A percentile compares a stretch with the other conserved stretches of the same genome.
phyloP scores from a whole-genome alignment of 2,113 vertebrate species.

The Takifugu bimaculatus region DNA sequence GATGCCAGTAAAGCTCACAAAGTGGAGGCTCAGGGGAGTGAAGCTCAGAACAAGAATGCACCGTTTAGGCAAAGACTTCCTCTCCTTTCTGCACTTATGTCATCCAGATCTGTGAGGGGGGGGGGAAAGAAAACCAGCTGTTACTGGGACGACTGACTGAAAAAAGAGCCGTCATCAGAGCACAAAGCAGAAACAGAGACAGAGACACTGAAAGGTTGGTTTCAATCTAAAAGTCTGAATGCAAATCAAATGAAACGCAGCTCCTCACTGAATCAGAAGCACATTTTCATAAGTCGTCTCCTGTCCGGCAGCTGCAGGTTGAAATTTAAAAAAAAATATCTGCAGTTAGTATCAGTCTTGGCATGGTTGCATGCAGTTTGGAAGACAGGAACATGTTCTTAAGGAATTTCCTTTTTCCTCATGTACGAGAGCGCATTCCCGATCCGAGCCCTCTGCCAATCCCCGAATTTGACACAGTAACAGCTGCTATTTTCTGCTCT shows the following conservation, averaged over 20 bases:
- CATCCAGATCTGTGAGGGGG: constrained; percentile 30
- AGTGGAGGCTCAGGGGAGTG: constrained; percentile 20
- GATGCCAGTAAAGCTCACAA: constrained; percentile 38
- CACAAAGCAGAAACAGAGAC: background rate
- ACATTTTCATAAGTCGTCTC: constrained; percentile 44
- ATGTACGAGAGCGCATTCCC: constrained; percentile 5
- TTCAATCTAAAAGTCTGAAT: constrained; percentile 21
- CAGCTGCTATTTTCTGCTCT: background rate
- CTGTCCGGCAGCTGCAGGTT: constrained; percentile 25
- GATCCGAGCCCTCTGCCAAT: no score
- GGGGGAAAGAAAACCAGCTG: background rate
- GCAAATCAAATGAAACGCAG: constrained; percentile 27
- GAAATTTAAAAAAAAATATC: constrained; percentile 14
- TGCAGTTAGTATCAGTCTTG: constrained; percentile 55
- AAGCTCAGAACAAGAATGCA: constrained; percentile 38
- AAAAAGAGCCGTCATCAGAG: background rate
- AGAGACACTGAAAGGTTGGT: constrained; percentile 3
- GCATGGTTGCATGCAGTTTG: constrained; percentile 33
- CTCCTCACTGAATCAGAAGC: constrained; percentile 55
- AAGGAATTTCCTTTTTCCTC: constrained; percentile 22
- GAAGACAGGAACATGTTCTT: constrained; percentile 17
- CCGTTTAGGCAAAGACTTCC: constrained; percentile 26
- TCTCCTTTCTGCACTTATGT: constrained; percentile 7
- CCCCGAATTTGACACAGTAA: background rate
- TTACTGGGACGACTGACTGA: no score